phyloP scores from a whole-genome alignment of 30 jellyfish, hydroid and myxozoan species.

The Aurelia aurita complex sp. Pacific region DNA sequence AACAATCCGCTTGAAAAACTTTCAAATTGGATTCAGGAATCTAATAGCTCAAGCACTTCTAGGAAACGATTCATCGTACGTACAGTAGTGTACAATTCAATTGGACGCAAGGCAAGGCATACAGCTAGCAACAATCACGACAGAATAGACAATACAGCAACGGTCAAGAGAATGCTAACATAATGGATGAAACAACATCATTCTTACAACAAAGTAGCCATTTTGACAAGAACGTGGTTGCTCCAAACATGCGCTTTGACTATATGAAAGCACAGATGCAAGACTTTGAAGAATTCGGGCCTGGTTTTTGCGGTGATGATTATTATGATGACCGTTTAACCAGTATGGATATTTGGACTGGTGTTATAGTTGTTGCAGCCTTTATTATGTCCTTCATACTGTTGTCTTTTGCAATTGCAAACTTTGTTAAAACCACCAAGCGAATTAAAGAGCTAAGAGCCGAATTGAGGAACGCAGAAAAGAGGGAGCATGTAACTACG shows the following conservation, averaged over 20 bases:
- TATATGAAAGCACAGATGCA: conserved; percentile 28
- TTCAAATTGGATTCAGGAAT: too few relatives aligned
- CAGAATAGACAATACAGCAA: neutral
- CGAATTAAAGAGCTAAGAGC: neutral
- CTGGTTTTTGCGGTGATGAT: conserved; percentile 8
- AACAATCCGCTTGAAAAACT: too few relatives aligned
- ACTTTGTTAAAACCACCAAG: conserved; percentile 16
- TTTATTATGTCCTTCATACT: conserved; percentile 19
- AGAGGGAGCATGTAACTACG: neutral
- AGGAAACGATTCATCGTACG: too few relatives aligned
- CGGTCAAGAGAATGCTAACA: neutral
- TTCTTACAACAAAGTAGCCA: conserved; percentile 16
- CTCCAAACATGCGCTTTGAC: conserved; percentile 15
- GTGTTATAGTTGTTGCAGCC: conserved; percentile 7
- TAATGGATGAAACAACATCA: conserved; percentile 13
- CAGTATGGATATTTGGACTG: conserved; percentile 3
- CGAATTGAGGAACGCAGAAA: neutral
- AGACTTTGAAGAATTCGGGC: conserved; percentile 49
- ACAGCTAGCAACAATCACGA: too few relatives aligned
- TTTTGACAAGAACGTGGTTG: neutral
- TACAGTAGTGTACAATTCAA: too few relatives aligned
- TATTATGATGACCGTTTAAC: conserved; percentile 3
- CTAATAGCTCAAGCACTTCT: too few relatives aligned
- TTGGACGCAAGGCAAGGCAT: too few relatives aligned
- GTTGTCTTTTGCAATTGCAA: conserved; percentile 9